Conservation (phyloP, 2,113 vertebrate species). For the Theropithecus gelada region DNA sequence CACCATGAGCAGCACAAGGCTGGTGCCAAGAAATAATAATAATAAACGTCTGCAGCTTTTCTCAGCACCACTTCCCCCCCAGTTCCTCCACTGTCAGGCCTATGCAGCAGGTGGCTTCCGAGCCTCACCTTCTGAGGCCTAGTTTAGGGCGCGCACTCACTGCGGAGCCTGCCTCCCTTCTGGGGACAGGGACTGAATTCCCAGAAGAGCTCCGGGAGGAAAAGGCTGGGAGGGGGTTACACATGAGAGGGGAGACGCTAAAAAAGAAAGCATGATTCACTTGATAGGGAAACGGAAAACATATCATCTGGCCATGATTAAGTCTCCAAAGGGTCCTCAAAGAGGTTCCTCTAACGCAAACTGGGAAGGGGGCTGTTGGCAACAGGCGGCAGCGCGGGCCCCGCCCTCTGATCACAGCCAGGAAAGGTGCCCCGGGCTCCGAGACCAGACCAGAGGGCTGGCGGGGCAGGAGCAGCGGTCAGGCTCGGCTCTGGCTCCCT, state of each 20-base stretch:
- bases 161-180: background rate
- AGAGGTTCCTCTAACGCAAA: background rate
- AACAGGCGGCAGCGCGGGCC: background rate
- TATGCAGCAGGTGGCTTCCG: background rate
- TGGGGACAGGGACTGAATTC: background rate
- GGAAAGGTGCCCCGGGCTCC: no score
- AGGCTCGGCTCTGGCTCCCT: background rate
- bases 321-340: background rate
- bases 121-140: background rate
- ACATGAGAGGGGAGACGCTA: background rate
- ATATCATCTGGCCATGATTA: background rate
- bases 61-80: background rate
- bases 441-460: accelerated
- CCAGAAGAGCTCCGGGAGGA: background rate
- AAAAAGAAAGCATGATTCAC: background rate
- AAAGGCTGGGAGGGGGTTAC: background rate
- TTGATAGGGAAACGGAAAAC: background rate
- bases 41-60: background rate
- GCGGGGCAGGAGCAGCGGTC: background rate
- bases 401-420: accelerated
- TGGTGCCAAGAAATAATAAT: background rate
- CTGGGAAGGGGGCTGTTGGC: background rate
- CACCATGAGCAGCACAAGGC: background rate
- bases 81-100: background rate
- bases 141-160: background rate